Evolutionary conservation across 2,888 invertebrate species (phyloP), one percentile per base, ranked within the genome.

Genomic region (Diaperis boleti): DNA sequence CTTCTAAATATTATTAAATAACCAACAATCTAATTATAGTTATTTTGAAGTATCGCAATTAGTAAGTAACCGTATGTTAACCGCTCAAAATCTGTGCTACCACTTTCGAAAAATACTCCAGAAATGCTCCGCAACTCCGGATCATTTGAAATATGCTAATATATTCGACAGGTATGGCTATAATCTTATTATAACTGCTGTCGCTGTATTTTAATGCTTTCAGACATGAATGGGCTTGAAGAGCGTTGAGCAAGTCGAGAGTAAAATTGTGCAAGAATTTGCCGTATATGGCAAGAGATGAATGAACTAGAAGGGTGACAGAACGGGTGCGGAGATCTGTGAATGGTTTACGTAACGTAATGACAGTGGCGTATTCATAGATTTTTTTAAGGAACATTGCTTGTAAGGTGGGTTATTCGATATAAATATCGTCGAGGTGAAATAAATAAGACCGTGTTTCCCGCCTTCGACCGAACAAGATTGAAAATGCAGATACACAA

Each of bases 201-300:
- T 45, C 33, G 64, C 55, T 59, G 64, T 64, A 54, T 59, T 42
- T 45, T 60, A 64, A 64, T 64, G 64, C 50, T 49, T 64, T 60
- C 45, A 54, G 60, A 64, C 60, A 64, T 64, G 64, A 64, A 64
- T 64, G 64, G 60, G 50, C 59, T 64, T 64, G 54, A 57, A 45
- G 50, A 50, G 42, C 45, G 59, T 63, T 63, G 59, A 55, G 64
- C 49, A 64, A 64, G 64, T 22, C 14, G 65, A 64, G 71, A 72
- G 73, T 74, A 73, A 74, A 76, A 75, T 77, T 77, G 76, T 74
- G 76, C 74, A 77, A 77, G 74, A 75, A 70, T 66, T 66, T 65
- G 65, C 76, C 75, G 68, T 76, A 74, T 76, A 76, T 72, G 75
- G 76, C 62, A 65, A 71, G 69, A 71, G 72, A 76, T 76, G 76